Evolutionary conservation across 2,888 invertebrate genomes (phyloP), one percentile per base, ranked within the genome.

Genomic region (Acanthosepion esculentum): DNA sequence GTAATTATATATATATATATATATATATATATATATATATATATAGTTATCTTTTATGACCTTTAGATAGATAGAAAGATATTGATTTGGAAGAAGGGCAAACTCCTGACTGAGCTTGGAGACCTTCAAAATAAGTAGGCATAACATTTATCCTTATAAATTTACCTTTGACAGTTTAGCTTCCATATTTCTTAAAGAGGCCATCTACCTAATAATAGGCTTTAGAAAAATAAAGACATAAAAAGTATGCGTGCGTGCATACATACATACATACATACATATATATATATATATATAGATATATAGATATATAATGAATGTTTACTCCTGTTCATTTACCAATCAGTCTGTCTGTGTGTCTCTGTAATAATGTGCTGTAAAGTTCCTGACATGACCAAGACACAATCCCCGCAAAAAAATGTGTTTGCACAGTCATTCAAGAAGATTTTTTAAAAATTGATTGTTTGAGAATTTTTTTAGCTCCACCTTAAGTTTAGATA

Each of bases 141-240:
- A 33, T 78, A n/a, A 33, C 78, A n/a, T 78, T 78, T 78, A 78
- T 78, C 78, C 78, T n/a, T 33, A 78, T 78, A 33, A 78, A 78
- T 78, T 78, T 78, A 78, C 23, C n/a, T n/a, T 78, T 78, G 78
- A 78, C 78, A 78, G 78, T 78, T 78, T 78, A 78, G 78, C 78
- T 78, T 78, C 78, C 78, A 78, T 78, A 78, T 78, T 78, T n/a
- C 78, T 33, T n/a, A 78, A 33, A 33, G n/a, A 78, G n/a, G n/a
- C 78, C 78, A 78, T 78, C n/a, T 12, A 78, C 12, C 33, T 15
- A n/a, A 78, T 78, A 78, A 78, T 78, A 33, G 78, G 78, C 78
- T 78, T 78, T 78, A 59, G 23, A 59, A 15, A 78, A n/a, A 78
- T n/a, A 78, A 78, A 78, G 78, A 78, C 78, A n/a, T 78, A 78